Evolutionary conservation across 2,888 invertebrate genomes (phyloP).

Genomic region (Dorcus hopei): DNA sequence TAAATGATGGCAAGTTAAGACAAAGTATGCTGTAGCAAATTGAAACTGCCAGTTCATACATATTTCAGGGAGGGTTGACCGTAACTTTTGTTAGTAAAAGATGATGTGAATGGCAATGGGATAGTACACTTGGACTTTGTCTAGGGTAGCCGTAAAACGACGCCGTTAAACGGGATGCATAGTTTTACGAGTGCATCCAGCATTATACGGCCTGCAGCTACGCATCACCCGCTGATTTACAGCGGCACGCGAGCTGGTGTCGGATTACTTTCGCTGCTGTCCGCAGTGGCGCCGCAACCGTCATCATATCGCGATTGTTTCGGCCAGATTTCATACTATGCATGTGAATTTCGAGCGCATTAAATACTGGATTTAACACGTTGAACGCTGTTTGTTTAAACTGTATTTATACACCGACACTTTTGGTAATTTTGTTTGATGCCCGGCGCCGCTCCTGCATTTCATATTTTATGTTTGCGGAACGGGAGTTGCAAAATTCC

Average conservation of each 20-base stretch:
- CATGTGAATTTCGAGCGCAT: conserved; percentile 28
- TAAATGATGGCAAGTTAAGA: not conserved
- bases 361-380: conserved; percentile 34
- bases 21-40: not conserved
- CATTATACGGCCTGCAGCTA: conserved; percentile 27
- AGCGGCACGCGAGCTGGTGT: conserved; percentile 36
- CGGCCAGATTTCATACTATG: conserved; percentile 30
- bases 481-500: no score
- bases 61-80: not conserved
- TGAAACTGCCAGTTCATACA: not conserved
- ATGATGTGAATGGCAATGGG: not conserved
- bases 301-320: conserved; percentile 30
- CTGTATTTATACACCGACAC: conserved; percentile 26
- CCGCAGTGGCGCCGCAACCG: conserved; percentile 32
- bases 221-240: conserved; percentile 38
- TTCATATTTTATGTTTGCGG: no score
- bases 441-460: conserved; percentile 1
- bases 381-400: conserved; percentile 31
- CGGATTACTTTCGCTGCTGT: conserved; percentile 35
- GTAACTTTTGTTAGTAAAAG: not conserved
- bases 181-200: conserved; percentile 31
- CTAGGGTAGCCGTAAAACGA: conserved; percentile 8
- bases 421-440: conserved; percentile 14
- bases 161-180: conserved; percentile 18
- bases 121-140: not conserved